phyloP scores from a whole-genome alignment of 2,888 invertebrate species.

The Erebia epiphron region DNA sequence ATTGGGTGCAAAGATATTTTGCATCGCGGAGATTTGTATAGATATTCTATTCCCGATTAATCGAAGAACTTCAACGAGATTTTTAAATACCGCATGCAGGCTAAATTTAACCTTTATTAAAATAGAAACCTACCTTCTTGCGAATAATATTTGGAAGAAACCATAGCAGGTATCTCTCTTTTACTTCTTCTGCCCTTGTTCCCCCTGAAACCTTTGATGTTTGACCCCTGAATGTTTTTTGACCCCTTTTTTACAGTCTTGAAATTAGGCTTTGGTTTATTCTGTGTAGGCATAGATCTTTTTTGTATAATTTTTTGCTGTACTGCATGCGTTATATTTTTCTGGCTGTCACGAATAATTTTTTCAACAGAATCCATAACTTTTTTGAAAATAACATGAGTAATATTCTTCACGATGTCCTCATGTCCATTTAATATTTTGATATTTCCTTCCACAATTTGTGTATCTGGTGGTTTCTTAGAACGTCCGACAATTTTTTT shows the following conservation, averaged over 20 bases:
- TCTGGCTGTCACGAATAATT: conserved; percentile 48
- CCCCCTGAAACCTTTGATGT: background rate
- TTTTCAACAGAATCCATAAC: conserved; percentile 52
- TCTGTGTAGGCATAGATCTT: conserved; percentile 41
- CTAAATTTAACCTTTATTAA: background rate
- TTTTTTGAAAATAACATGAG: conserved; percentile 50
- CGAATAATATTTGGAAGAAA: background rate
- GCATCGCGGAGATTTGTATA: too few species aligned
- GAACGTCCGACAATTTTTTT: conserved; percentile 45
- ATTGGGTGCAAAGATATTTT: too few species aligned
- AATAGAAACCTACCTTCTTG: conserved; percentile 6
- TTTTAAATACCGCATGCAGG: too few species aligned
- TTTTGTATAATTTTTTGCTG: conserved; percentile 40
- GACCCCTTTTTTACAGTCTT: conserved; percentile 34
- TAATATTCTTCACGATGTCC: conserved; percentile 39
- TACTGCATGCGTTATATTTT: conserved; percentile 31
- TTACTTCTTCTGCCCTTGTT: conserved; percentile 12
- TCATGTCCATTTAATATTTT: conserved; percentile 33
- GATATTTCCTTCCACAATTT: conserved; percentile 27
- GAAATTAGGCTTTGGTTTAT: conserved; percentile 40
- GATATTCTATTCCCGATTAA: too few species aligned
- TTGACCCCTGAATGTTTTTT: conserved; percentile 35
- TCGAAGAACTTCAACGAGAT: too few species aligned
- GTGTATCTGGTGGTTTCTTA: conserved; percentile 34
- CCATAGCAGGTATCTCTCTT: background rate